These are phyloP conservation scores for Antennarius striatus DNA, from an alignment of 2,113 vertebrate species.

Conservation along the genomic window DNA sequence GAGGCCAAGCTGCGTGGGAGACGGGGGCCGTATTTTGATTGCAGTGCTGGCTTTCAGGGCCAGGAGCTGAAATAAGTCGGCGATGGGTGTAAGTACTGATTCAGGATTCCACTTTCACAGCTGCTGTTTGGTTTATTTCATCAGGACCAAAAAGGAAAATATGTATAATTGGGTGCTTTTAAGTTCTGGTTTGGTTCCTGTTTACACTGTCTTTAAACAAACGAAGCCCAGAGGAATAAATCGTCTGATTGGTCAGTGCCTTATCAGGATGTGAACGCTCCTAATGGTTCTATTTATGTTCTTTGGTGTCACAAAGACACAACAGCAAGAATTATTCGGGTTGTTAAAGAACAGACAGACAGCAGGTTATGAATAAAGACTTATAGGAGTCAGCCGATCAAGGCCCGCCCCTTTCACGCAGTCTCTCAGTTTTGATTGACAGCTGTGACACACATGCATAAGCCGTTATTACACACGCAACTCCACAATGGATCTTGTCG, in stretches of 20 bases:
- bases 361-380: too few relatives aligned
- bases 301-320: too few relatives aligned
- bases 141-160: background rate
- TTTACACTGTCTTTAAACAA: background rate
- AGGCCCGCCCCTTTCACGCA: too few relatives aligned
- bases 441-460: too few relatives aligned
- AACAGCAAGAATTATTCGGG: too few relatives aligned
- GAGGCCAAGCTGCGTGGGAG: conserved; percentile 46
- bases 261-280: too few relatives aligned
- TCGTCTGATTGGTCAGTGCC: too few relatives aligned
- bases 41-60: conserved; percentile 19
- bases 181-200: background rate
- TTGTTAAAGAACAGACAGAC: too few relatives aligned
- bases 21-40: conserved; percentile 46
- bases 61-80: background rate
- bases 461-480: too few relatives aligned
- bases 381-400: too few relatives aligned
- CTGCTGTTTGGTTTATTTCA: background rate
- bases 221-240: background rate
- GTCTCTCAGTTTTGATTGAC: too few relatives aligned
- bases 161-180: background rate
- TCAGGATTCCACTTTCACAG: background rate
- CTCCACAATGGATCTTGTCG: conserved; percentile 11
- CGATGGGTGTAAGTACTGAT: background rate
- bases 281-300: too few relatives aligned